These are phyloP conservation scores for Trypoxylon attenuatum DNA, from an alignment of 2,888 invertebrate species.

Conservation along the genomic window DNA sequence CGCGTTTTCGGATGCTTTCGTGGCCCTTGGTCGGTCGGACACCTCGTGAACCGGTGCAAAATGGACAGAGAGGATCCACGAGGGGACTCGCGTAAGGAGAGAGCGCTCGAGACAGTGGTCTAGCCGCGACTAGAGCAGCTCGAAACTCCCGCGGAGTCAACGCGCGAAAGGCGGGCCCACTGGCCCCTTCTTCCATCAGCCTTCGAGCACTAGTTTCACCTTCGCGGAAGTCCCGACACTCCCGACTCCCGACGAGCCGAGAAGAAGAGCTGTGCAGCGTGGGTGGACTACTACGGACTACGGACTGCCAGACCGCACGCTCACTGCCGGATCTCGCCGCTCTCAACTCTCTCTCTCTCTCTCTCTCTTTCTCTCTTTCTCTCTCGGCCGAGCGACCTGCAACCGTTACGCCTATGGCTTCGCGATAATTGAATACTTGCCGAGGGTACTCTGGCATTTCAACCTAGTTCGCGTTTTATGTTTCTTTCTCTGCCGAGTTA, in stretches of 20 bases:
- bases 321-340: not conserved
- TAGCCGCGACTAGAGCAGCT: conserved; percentile 52
- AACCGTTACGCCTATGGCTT: conserved; percentile 33
- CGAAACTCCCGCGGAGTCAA: conserved; percentile 28
- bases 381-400: not conserved
- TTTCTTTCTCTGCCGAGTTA: not conserved
- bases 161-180: conserved; percentile 44
- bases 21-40: no score
- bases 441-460: conserved; percentile 3
- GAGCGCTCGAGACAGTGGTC: conserved; percentile 47
- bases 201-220: conserved; percentile 55
- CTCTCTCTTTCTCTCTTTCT: not conserved
- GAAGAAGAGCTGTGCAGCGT: conserved; percentile 19
- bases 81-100: conserved; percentile 6
- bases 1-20: no score
- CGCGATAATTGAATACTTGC: conserved; percentile 30
- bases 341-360: not conserved
- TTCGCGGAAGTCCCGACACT: conserved; percentile 44
- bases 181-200: conserved; percentile 30
- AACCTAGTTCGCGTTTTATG: conserved; percentile 5
- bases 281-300: conserved; percentile 22
- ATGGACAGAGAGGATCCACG: conserved; percentile 2
- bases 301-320: no score
- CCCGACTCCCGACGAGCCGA: conserved; percentile 6
- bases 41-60: not conserved